Conservation (phyloP, 2,888 invertebrate genomes). For the Patella depressa region DNA sequence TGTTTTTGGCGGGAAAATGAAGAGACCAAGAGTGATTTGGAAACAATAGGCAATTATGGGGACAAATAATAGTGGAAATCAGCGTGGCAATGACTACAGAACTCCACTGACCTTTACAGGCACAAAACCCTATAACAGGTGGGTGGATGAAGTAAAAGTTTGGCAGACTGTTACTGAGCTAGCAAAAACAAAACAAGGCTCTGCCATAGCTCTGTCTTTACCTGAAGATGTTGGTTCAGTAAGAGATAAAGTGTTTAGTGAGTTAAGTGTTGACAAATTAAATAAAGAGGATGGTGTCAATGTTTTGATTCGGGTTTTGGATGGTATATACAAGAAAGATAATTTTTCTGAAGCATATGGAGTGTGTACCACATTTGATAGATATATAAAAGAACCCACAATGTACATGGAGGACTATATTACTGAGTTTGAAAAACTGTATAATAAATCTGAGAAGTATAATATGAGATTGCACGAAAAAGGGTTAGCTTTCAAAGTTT, state of each 20-base stretch:
- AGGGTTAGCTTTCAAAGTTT: constrained; percentile 30
- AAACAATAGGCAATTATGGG: too few relatives aligned
- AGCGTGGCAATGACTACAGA: too few relatives aligned
- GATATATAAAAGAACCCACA: constrained; percentile 16
- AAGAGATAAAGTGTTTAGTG: constrained; percentile 30
- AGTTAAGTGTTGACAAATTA: constrained; percentile 27
- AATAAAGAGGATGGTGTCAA: constrained; percentile 31
- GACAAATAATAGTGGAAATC: too few relatives aligned
- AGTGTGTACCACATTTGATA: constrained; percentile 33
- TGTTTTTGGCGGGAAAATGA: too few relatives aligned
- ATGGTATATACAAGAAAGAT: constrained; percentile 32
- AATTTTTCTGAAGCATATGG: constrained; percentile 33
- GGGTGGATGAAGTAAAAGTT: too few relatives aligned
- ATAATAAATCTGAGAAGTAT: constrained; percentile 21
- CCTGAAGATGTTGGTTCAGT: constrained; percentile 31
- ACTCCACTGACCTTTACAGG: too few relatives aligned
- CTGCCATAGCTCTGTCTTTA: constrained; percentile 25
- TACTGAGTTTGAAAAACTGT: constrained; percentile 31
- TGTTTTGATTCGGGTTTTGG: constrained; percentile 27
- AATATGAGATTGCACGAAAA: constrained; percentile 30
- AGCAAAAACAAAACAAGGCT: constrained; percentile 22
- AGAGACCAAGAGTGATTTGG: too few relatives aligned
- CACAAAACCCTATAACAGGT: too few relatives aligned
- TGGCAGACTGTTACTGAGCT: neutral
- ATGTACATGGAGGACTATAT: constrained; percentile 30